A percentile compares a stretch with the other conserved stretches of the same genome.
These are phyloP conservation scores for Colossoma macropomum DNA, from an alignment of 2,113 vertebrate genomes.

Conservation along the genomic window DNA sequence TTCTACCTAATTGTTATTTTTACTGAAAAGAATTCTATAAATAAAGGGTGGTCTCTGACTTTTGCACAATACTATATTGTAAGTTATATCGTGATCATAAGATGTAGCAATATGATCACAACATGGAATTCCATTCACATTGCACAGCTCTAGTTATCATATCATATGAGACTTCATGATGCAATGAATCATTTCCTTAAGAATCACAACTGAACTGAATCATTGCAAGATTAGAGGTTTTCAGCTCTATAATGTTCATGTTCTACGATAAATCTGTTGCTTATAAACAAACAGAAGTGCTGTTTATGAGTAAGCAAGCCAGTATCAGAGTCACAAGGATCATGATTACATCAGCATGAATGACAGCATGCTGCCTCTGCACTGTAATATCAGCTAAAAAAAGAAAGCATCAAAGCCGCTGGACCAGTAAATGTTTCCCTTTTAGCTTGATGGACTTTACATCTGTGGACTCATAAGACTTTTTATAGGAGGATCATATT, in stretches of 20 bases:
- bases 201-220: too few species aligned
- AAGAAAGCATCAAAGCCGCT: neutral
- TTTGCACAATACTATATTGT: too few species aligned
- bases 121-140: too few species aligned
- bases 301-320: too few species aligned
- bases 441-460: constrained; percentile 17
- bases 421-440: neutral
- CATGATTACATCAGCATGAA: neutral
- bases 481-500: constrained; percentile 7
- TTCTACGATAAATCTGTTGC: neutral
- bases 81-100: too few species aligned
- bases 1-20: too few species aligned
- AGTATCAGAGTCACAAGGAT: constrained; percentile 29
- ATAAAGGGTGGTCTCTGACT: too few species aligned
- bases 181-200: too few species aligned
- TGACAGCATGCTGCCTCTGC: neutral
- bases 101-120: too few species aligned
- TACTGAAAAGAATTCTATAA: too few species aligned
- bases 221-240: neutral
- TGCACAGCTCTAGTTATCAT: too few species aligned
- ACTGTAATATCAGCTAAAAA: neutral
- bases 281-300: constrained; percentile 27
- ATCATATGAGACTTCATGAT: too few species aligned
- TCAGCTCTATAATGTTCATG: neutral
- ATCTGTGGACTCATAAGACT: constrained; percentile 10